Conservation (phyloP, 2,888 invertebrate species). For the Criorhina ranunculi region DNA sequence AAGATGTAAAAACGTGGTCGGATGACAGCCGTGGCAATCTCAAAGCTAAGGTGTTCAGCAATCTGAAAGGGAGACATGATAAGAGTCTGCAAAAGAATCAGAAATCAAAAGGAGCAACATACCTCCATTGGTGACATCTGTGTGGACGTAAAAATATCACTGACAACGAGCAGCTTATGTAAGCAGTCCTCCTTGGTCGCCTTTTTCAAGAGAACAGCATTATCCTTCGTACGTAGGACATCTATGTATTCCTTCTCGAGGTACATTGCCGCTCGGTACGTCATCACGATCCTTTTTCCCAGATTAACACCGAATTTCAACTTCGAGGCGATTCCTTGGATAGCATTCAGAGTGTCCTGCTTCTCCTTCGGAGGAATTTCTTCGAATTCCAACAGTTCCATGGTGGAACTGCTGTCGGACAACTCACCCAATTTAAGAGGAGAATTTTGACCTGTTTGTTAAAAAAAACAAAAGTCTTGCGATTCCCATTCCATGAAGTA, state of each 20-base stretch:
- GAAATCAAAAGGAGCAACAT: slow-evolving; percentile 30
- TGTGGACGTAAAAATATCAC: slow-evolving; percentile 86
- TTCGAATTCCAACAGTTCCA: slow-evolving; percentile 81
- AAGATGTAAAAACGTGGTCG: slow-evolving; percentile 84
- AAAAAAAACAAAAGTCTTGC: not conserved
- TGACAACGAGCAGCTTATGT: slow-evolving; percentile 87
- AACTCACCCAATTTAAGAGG: slow-evolving; percentile 78
- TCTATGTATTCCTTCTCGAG: slow-evolving; percentile 86
- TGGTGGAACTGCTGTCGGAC: slow-evolving; percentile 81
- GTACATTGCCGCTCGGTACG: slow-evolving; percentile 86
- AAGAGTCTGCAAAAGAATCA: not conserved
- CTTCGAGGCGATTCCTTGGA: slow-evolving; percentile 85
- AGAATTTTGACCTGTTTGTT: slow-evolving; percentile 72
- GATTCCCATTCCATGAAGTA: not conserved
- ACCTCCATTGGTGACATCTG: slow-evolving; percentile 85
- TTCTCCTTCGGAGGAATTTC: slow-evolving; percentile 83
- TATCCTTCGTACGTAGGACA: slow-evolving; percentile 85
- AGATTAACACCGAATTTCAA: slow-evolving; percentile 86
- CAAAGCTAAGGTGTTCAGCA: slow-evolving; percentile 86
- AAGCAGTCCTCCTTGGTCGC: slow-evolving; percentile 85
- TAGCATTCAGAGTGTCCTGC: slow-evolving; percentile 82
- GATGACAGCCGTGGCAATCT: slow-evolving; percentile 85
- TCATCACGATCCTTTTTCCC: slow-evolving; percentile 86
- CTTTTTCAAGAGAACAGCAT: slow-evolving; percentile 85
- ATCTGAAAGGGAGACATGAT: slow-evolving; percentile 81